Conservation (phyloP, 2,113 vertebrate species). For the Desmodus rotundus region DNA sequence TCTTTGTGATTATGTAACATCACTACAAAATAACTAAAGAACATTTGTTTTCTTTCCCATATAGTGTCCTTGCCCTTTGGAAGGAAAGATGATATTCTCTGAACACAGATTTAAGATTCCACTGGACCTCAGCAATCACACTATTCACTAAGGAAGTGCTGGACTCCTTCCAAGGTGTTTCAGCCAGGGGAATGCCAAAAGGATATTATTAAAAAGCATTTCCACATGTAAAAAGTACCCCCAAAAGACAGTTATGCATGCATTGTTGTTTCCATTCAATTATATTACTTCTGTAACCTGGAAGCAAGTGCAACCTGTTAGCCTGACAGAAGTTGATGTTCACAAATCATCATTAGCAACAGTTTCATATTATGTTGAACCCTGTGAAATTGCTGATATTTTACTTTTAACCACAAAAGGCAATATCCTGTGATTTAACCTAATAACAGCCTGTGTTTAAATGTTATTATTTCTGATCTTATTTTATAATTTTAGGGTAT, state of each 20-base stretch:
- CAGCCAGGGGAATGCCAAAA: constrained; percentile 16
- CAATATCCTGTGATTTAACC: neutral
- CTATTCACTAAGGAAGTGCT: neutral
- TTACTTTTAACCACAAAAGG: neutral
- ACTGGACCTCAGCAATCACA: neutral
- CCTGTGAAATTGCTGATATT: neutral
- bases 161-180: constrained; percentile 37
- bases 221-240: constrained; percentile 1
- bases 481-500: neutral
- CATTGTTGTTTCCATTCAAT: neutral
- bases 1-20: neutral
- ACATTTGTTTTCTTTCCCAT: neutral
- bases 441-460: neutral
- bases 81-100: neutral
- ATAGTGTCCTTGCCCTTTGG: neutral
- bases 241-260: neutral
- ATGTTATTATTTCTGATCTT: neutral
- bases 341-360: neutral
- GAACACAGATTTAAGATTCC: neutral
- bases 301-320: neutral
- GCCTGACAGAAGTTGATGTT: neutral
- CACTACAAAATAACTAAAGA: neutral
- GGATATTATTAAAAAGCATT: constrained; percentile 62
- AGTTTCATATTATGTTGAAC: neutral
- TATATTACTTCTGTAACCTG: neutral